Evolutionary conservation across 2,888 invertebrate genomes (phyloP).

Genomic region (Meta bourneti): DNA sequence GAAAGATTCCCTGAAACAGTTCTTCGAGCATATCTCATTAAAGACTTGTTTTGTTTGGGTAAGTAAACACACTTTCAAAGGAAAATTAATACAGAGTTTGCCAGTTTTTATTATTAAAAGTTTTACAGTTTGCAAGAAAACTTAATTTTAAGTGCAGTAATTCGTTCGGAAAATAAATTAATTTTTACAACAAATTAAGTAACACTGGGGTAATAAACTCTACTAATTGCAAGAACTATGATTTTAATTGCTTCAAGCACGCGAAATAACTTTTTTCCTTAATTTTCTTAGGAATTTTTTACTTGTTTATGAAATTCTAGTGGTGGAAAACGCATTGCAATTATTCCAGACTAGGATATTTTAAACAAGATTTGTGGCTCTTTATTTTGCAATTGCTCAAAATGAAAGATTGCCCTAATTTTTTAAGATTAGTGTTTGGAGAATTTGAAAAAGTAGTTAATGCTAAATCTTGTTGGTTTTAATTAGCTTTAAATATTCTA

Average conservation of each 20-base stretch:
- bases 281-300: background rate
- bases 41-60: slow-evolving; percentile 6
- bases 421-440: background rate
- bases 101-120: background rate
- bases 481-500: too few relatives aligned
- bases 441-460: background rate
- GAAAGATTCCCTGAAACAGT: background rate
- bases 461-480: too few relatives aligned
- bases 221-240: slow-evolving; percentile 37
- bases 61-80: background rate
- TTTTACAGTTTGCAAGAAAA: slow-evolving; percentile 15
- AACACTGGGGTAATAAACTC: slow-evolving; percentile 55
- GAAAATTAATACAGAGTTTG: background rate
- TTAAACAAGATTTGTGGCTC: background rate
- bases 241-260: slow-evolving; percentile 58
- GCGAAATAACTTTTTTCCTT: slow-evolving; percentile 16
- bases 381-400: background rate
- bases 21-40: background rate
- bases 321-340: background rate
- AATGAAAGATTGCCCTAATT: background rate
- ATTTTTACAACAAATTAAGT: slow-evolving; percentile 27
- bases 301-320: background rate
- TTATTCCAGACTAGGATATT: background rate
- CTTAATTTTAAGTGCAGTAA: slow-evolving; percentile 51
- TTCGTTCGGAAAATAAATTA: slow-evolving; percentile 47